phyloP scores from a whole-genome alignment of 2,888 invertebrate genomes.

The Smittia aterrima region DNA sequence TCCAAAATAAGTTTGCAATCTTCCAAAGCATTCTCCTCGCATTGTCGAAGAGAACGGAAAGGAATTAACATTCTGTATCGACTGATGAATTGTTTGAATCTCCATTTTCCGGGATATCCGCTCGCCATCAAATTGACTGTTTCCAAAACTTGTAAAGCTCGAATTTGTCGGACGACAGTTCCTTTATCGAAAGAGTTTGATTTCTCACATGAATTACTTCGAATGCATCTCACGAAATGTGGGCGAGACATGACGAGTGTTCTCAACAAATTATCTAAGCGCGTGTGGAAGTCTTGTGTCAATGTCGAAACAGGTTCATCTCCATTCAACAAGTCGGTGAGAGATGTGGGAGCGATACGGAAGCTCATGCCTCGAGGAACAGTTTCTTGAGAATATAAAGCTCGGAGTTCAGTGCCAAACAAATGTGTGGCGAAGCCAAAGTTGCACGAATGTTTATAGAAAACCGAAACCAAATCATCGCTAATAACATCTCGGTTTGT shows the following conservation, averaged over 20 bases:
- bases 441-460: constrained; percentile 88
- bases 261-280: constrained; percentile 85
- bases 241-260: constrained; percentile 91
- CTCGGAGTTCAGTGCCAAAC: constrained; percentile 90
- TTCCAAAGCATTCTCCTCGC: constrained; percentile 70
- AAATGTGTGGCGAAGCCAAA: constrained; percentile 96
- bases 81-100: constrained; percentile 86
- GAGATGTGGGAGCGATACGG: constrained; percentile 85
- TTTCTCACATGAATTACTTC: constrained; percentile 79
- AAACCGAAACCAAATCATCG: constrained; percentile 87
- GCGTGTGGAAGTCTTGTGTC: constrained; percentile 93
- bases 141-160: constrained; percentile 87
- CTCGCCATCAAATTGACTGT: constrained; percentile 94
- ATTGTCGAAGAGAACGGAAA: constrained; percentile 65
- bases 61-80: constrained; percentile 82
- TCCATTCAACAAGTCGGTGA: constrained; percentile 76
- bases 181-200: constrained; percentile 81
- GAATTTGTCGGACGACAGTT: constrained; percentile 81
- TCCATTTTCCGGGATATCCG: constrained; percentile 92
- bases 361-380: constrained; percentile 78
- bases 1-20: constrained; percentile 75
- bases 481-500: constrained; percentile 91
- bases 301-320: constrained; percentile 84
- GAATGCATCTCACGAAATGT: constrained; percentile 90
- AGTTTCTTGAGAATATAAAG: constrained; percentile 70